Base-by-base conservation (phyloP, 2,113 vertebrate species). In the Scopus umbretta region DNA sequence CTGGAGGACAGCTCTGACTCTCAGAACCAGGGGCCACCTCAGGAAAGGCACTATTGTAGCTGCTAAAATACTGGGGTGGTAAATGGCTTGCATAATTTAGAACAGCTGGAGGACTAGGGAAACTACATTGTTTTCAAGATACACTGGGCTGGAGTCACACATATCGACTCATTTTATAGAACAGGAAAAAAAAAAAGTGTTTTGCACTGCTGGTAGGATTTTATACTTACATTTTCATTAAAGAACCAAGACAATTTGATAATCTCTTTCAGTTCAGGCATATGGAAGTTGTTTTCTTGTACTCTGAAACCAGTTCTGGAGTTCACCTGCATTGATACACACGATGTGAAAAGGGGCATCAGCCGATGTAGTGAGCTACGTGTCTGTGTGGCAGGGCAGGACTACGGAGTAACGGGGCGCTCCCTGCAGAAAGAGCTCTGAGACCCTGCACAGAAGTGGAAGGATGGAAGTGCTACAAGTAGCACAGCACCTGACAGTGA, bases 241-340 rank as follows among this genome's bases (percentile, higher is more conserved):
- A 0, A 2, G 2, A 0, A 0, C 0, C 0, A 1, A 58, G 1
- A 22, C 1, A 1, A 0, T 2, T 0, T 0, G 4, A 63, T 23
- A 56, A 94, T 20, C 0, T 0, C 0, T 76, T 21, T 70, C 58
- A 94, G 62, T 66, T 65, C 2, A 68, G 79, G 36, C 56, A 97
- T 11, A 12, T 88, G 40, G 79, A 98, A 98, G 17, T n/a, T 65
- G 13, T 68, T 78, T 71, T 87, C 85, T 16, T 36, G 50, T 49
- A 96, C 67, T 80, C 73, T 84, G 65, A 66, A 90, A 42, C 95
- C 94, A 56, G 88, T 87, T 56, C 83, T 96, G 59, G 90, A 83
- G 71, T 98, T 97, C 71, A 96, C 97, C 97, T 98, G 91, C 56
- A 86, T 78, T 63, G 56, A 78, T 40, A 86, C 15, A 56, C 0